Evolutionary conservation across 2,113 vertebrate genomes (phyloP).

Genomic region (Cyanistes caeruleus): DNA sequence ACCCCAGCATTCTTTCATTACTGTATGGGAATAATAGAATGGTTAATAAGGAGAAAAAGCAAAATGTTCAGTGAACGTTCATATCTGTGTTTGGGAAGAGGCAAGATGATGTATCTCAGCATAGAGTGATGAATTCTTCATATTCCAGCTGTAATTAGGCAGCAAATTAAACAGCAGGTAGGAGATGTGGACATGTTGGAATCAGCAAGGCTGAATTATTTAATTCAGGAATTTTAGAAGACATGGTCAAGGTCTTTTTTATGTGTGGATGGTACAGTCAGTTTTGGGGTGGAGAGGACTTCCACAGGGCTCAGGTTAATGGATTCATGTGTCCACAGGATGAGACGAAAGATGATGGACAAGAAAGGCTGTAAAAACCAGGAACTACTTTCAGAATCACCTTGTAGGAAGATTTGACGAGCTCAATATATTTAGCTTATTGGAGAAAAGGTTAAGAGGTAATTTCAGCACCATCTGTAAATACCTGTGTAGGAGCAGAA

Average conservation of each 20-base stretch:
- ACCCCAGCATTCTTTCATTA: not conserved
- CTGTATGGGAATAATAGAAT: not conserved
- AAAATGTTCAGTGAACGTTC: not conserved
- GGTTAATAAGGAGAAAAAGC: not conserved
- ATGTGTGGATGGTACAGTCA: not conserved
- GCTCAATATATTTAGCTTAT: not conserved
- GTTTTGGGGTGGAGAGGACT: not conserved
- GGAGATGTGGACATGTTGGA: not conserved
- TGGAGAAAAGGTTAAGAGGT: not conserved
- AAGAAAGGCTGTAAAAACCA: not conserved
- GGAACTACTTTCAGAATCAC: not conserved
- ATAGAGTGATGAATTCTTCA: slow-evolving; percentile 35
- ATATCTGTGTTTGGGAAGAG: not conserved
- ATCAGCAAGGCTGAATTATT: slow-evolving; percentile 1
- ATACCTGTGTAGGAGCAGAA: not conserved
- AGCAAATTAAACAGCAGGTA: slow-evolving; percentile 48
- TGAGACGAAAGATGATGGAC: not conserved
- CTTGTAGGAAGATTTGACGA: accelerated
- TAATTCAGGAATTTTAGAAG: not conserved
- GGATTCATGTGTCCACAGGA: not conserved
- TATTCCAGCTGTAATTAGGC: slow-evolving; percentile 37
- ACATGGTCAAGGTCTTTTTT: not conserved
- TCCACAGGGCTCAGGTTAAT: not conserved
- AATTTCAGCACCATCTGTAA: not conserved
- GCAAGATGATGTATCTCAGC: not conserved